Conservation (phyloP, 2,797 vertebrate species). For the Malurus splendens region DNA sequence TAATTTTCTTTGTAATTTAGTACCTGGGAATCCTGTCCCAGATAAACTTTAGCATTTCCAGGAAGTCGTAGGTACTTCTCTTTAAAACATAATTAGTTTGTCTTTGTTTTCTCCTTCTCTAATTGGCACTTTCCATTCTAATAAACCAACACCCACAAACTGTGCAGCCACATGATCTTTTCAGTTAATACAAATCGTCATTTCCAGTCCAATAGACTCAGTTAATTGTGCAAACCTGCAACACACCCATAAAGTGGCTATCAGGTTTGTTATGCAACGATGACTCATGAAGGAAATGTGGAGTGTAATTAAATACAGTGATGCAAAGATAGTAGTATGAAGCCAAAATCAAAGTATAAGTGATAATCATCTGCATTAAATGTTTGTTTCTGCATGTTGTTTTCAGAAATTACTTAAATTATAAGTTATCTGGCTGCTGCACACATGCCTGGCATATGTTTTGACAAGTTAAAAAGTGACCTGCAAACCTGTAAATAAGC, state of each 20-base stretch:
- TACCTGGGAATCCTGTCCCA: not conserved
- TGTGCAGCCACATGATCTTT: slow-evolving; percentile 55
- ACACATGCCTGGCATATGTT: slow-evolving; percentile 49
- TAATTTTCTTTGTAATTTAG: not conserved
- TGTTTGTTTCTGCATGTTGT: slow-evolving; percentile 54
- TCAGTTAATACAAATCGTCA: slow-evolving; percentile 59
- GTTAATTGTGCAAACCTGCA: slow-evolving; percentile 60
- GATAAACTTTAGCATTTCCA: slow-evolving; percentile 36
- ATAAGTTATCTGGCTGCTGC: slow-evolving; percentile 20
- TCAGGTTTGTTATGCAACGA: slow-evolving; percentile 55
- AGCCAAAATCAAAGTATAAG: slow-evolving; percentile 56
- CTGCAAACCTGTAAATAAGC: slow-evolving; percentile 31
- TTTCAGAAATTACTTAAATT: slow-evolving; percentile 47
- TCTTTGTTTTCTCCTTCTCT: slow-evolving; percentile 59
- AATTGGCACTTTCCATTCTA: slow-evolving; percentile 64
- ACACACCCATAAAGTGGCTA: slow-evolving; percentile 56
- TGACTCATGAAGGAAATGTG: slow-evolving; percentile 64
- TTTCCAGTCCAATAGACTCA: slow-evolving; percentile 62
- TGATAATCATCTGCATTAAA: slow-evolving; percentile 57
- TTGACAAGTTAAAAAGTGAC: slow-evolving; percentile 49
- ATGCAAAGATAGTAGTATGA: slow-evolving; percentile 52
- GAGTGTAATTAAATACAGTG: slow-evolving; percentile 49
- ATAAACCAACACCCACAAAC: slow-evolving; percentile 61
- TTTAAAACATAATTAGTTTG: slow-evolving; percentile 45
- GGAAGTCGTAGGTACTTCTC: slow-evolving; percentile 44